Percentiles rank a stretch among this genome's conserved stretches.
Evolutionary conservation across 2,888 invertebrate genomes (phyloP).

Genomic region (Antheraea yamamai): DNA sequence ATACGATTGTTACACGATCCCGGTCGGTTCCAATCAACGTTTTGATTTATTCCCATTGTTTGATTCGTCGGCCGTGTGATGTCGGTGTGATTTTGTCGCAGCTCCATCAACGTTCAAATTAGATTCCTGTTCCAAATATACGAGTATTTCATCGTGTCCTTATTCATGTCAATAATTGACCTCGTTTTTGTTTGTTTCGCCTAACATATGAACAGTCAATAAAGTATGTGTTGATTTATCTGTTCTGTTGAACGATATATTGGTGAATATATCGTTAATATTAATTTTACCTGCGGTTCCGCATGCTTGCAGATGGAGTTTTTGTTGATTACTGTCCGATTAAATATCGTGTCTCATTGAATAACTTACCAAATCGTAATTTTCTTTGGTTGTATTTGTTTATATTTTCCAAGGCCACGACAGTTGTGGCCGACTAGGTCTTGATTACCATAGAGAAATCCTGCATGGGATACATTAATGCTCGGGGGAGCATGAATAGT

Average conservation of each 20-base stretch:
- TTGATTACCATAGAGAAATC: no score
- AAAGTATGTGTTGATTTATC: neutral
- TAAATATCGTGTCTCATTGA: neutral
- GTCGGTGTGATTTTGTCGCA: conserved; percentile 10
- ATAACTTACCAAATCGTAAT: neutral
- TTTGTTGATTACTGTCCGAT: neutral
- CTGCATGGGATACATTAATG: no score
- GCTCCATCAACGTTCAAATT: conserved; percentile 7
- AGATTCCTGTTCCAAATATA: neutral
- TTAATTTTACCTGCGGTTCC: neutral
- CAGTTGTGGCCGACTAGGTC: no score
- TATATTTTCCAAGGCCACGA: no score
- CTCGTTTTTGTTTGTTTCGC: neutral
- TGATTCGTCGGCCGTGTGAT: conserved; percentile 13
- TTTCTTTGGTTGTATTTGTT: neutral
- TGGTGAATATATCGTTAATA: neutral
- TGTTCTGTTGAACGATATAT: neutral
- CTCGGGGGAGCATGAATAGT: no score
- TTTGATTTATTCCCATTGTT: conserved; percentile 22
- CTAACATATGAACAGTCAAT: neutral
- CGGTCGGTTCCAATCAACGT: conserved; percentile 21
- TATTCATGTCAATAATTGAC: conserved; percentile 1
- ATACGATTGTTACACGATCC: conserved; percentile 56
- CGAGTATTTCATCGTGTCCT: neutral
- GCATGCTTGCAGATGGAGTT: neutral